These are phyloP conservation scores for Papilio polyxenes DNA, from an alignment of 1,140 invertebrate genomes.

Conservation along the genomic window DNA sequence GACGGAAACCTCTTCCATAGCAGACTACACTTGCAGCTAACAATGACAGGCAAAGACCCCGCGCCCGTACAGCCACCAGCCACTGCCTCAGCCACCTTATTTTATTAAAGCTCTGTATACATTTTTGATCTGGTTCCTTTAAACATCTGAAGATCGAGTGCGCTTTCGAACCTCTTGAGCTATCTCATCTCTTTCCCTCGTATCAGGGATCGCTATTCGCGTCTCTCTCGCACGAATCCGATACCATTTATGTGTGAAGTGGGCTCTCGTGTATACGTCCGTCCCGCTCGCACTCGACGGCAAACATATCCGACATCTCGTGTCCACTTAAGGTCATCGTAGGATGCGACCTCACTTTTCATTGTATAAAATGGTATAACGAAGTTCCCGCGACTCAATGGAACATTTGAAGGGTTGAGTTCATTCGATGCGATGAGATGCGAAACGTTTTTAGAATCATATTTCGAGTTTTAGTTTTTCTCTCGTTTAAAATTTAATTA, in stretches of 20 bases:
- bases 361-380: constrained; percentile 61
- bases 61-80: background rate
- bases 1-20: background rate
- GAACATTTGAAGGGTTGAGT: constrained; percentile 30
- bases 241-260: constrained; percentile 72
- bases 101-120: constrained; percentile 30
- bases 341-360: constrained; percentile 67
- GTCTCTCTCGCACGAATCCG: constrained; percentile 46
- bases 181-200: background rate
- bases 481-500: constrained; percentile 23
- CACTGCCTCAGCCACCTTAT: background rate
- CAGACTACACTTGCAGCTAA: background rate
- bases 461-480: constrained; percentile 13
- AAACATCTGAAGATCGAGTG: constrained; percentile 28
- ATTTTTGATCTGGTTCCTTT: constrained; percentile 38
- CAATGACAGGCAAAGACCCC: background rate
- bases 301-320: constrained; percentile 50
- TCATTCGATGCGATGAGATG: background rate
- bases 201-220: background rate
- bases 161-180: background rate
- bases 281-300: constrained; percentile 41
- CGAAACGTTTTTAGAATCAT: constrained; percentile 6
- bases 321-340: constrained; percentile 60
- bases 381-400: constrained; percentile 43
- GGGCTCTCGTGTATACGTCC: constrained; percentile 38